Evolutionary conservation across 2,888 invertebrate species (phyloP).

Genomic region (Zele albiditarsus): DNA sequence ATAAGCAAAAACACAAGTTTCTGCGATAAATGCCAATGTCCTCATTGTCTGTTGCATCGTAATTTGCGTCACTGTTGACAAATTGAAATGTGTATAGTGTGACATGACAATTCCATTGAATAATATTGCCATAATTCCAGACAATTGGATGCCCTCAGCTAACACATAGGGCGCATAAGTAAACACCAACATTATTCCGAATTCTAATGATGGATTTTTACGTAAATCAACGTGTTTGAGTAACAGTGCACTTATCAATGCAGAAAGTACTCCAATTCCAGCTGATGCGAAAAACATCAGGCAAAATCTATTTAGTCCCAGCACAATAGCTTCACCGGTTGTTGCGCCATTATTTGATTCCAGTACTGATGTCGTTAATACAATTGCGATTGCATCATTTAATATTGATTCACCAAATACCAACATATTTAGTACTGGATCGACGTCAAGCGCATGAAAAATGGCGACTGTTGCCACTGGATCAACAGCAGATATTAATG

Average conservation of each 20-base stretch:
- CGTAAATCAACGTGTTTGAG: constrained; percentile 96
- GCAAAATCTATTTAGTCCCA: constrained; percentile 92
- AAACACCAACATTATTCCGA: constrained; percentile 98
- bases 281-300: constrained; percentile 99
- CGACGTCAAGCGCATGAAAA: constrained; percentile 97
- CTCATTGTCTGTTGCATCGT: constrained; percentile 99
- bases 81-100: constrained; percentile 98
- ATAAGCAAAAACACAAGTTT: constrained; percentile 99
- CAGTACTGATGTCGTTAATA: constrained; percentile 91
- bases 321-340: constrained; percentile 88
- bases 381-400: constrained; percentile 99
- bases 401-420: constrained; percentile 97
- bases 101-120: constrained; percentile 99
- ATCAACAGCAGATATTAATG: constrained; percentile 98
- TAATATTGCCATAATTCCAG: constrained; percentile 98
- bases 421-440: constrained; percentile 98
- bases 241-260: constrained; percentile 91
- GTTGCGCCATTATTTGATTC: constrained; percentile 81
- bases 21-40: constrained; percentile 97
- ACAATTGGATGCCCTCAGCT: constrained; percentile 96
- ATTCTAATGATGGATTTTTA: constrained; percentile 98
- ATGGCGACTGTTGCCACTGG: constrained; percentile 99
- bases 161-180: constrained; percentile 98
- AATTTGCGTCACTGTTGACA: constrained; percentile 98
- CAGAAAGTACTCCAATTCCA: constrained; percentile 95